Conservation (phyloP, 2,797 vertebrate species). For the Fratercula arctica region DNA sequence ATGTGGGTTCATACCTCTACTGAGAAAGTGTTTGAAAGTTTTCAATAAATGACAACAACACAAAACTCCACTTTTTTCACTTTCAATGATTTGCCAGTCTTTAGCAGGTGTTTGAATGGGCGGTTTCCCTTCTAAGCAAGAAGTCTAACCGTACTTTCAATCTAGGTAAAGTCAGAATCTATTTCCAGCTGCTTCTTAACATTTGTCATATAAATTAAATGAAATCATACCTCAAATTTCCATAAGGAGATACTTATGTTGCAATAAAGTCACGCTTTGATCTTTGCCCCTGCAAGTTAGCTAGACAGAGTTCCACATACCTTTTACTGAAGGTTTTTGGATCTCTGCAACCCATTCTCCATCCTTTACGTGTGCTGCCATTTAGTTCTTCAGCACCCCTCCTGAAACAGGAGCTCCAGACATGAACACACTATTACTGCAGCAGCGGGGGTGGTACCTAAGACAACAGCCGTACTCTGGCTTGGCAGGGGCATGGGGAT, state of each 20-base stretch:
- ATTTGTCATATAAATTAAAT: not conserved
- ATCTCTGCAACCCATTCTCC: not conserved
- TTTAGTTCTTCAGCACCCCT: not conserved
- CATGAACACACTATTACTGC: fast-evolving
- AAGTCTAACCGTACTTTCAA: not conserved
- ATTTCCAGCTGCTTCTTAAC: not conserved
- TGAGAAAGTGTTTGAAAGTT: not conserved
- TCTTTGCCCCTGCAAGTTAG: not conserved
- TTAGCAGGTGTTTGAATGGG: not conserved
- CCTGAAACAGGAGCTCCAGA: not conserved
- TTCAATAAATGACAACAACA: not conserved
- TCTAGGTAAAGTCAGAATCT: not conserved
- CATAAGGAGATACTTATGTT: not conserved
- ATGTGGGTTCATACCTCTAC: not conserved
- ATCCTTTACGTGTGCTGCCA: not conserved
- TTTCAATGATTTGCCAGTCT: not conserved
- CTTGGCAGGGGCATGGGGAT: too few relatives aligned
- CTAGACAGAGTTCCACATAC: not conserved
- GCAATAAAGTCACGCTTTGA: not conserved
- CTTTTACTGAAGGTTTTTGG: not conserved
- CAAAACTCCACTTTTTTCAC: fast-evolving
- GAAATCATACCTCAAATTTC: fast-evolving
- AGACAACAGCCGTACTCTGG: not conserved
- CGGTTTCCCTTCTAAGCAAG: not conserved
- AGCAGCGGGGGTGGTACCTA: not conserved